These are phyloP conservation scores for Diogma glabrata DNA, from an alignment of 2,888 invertebrate genomes.

Conservation along the genomic window DNA sequence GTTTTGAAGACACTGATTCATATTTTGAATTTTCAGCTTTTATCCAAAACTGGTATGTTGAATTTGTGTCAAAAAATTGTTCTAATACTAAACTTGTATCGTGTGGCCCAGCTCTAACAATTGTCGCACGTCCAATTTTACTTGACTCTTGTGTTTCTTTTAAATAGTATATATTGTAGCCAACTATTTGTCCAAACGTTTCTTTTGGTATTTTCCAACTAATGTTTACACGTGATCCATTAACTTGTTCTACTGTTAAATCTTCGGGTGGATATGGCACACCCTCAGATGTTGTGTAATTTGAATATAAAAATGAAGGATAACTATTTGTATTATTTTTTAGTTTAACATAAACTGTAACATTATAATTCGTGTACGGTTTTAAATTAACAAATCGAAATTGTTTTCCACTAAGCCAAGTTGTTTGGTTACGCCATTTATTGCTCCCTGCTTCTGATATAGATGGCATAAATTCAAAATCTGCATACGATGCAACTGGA, in stretches of 20 bases:
- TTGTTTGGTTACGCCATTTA: slow-evolving; percentile 44
- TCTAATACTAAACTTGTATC: slow-evolving; percentile 19
- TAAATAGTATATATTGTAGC: slow-evolving; percentile 52
- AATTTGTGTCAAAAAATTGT: slow-evolving; percentile 20
- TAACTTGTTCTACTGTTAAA: slow-evolving; percentile 50
- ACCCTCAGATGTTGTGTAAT: slow-evolving; percentile 56
- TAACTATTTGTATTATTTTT: slow-evolving; percentile 39
- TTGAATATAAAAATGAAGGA: slow-evolving; percentile 50
- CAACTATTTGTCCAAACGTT: slow-evolving; percentile 49
- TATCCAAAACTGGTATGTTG: slow-evolving; percentile 25
- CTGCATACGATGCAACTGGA: slow-evolving; percentile 25
- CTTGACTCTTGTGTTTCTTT: slow-evolving; percentile 44
- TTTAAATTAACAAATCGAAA: slow-evolving; percentile 50
- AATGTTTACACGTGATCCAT: slow-evolving; percentile 51
- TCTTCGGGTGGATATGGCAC: slow-evolving; percentile 58
- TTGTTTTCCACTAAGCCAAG: slow-evolving; percentile 50
- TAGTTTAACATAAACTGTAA: slow-evolving; percentile 61
- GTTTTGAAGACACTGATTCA: slow-evolving; percentile 49
- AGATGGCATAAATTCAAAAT: slow-evolving; percentile 55
- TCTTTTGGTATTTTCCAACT: slow-evolving; percentile 55
- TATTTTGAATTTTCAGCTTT: slow-evolving; percentile 51
- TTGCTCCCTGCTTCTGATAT: slow-evolving; percentile 40
- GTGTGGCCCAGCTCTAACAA: background rate
- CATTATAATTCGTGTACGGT: slow-evolving; percentile 64
- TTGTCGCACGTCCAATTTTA: slow-evolving; percentile 14